phyloP scores from a whole-genome alignment of 2,888 invertebrate genomes.

The Chloromyia formosa region DNA sequence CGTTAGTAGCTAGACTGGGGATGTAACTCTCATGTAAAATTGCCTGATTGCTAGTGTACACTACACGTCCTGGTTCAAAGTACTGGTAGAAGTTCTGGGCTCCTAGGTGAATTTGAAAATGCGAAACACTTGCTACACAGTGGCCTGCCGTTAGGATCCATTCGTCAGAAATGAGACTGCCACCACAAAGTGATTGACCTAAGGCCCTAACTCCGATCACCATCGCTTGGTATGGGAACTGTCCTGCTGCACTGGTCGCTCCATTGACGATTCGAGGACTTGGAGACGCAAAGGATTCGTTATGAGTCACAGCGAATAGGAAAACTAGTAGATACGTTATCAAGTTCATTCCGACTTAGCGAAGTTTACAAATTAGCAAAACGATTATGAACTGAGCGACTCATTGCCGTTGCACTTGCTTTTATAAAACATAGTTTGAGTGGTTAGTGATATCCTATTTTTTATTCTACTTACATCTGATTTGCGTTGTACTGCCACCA shows the following conservation, averaged over 20 bases:
- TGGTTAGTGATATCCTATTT: too few relatives aligned
- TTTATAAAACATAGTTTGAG: too few relatives aligned
- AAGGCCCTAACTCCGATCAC: slow-evolving; percentile 60
- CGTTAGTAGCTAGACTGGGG: slow-evolving; percentile 59
- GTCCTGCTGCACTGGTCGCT: slow-evolving; percentile 56
- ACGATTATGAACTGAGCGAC: background rate
- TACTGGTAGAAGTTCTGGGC: slow-evolving; percentile 58
- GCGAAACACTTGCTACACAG: slow-evolving; percentile 59
- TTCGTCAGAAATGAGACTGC: slow-evolving; percentile 59
- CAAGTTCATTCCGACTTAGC: background rate
- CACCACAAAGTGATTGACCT: slow-evolving; percentile 61
- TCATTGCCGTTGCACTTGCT: too few relatives aligned
- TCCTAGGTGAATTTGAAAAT: slow-evolving; percentile 61
- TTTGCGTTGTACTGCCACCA: too few relatives aligned
- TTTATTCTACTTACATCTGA: too few relatives aligned
- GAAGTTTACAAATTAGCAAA: background rate
- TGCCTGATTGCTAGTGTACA: slow-evolving; percentile 58
- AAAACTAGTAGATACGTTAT: background rate
- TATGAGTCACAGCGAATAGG: background rate
- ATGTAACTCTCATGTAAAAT: slow-evolving; percentile 60
- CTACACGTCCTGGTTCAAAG: slow-evolving; percentile 56
- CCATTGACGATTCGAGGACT: slow-evolving; percentile 19
- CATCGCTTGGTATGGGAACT: slow-evolving; percentile 61
- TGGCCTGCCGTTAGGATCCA: slow-evolving; percentile 63
- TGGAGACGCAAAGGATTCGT: background rate